A percentile compares a stretch with the other conserved stretches of the same genome.
phyloP scores from a whole-genome alignment of 2,113 vertebrate species.

The Felis chaus region DNA sequence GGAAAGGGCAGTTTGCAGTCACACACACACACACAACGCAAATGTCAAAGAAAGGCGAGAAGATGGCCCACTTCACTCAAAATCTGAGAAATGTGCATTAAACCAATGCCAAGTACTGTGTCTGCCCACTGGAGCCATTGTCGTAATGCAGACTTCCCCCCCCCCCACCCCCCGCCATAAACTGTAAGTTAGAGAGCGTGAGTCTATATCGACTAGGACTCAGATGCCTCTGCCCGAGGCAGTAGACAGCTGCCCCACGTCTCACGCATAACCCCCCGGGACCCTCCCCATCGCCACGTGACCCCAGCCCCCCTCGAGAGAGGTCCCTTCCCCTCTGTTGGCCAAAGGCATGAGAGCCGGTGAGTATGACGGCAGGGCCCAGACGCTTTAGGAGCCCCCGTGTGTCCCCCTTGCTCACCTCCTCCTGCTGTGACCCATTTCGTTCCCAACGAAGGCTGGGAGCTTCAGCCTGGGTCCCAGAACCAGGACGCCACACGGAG shows the following conservation, averaged over 20 bases:
- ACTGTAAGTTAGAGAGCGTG: accelerated
- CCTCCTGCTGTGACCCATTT: accelerated
- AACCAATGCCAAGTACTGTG: background rate
- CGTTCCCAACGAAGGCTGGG: background rate
- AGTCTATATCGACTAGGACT: accelerated
- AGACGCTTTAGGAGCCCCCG: accelerated
- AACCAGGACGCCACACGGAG: accelerated
- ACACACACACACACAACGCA: background rate
- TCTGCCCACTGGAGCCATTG: too few species aligned
- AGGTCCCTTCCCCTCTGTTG: accelerated
- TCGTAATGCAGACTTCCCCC: accelerated
- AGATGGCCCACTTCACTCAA: background rate
- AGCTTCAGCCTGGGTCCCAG: background rate
- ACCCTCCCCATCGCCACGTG: accelerated
- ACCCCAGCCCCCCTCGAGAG: background rate
- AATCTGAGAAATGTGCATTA: background rate
- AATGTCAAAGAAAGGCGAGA: too few species aligned
- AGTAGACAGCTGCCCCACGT: background rate
- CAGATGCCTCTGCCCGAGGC: accelerated
- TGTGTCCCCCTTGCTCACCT: too few species aligned
- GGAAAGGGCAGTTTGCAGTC: background rate
- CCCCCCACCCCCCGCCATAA: too few species aligned
- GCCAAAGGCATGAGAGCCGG: accelerated
- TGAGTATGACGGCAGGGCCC: accelerated
- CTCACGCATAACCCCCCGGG: background rate